These are phyloP conservation scores for Esox lucius DNA, from an alignment of 2,797 vertebrate species.

Conservation along the genomic window DNA sequence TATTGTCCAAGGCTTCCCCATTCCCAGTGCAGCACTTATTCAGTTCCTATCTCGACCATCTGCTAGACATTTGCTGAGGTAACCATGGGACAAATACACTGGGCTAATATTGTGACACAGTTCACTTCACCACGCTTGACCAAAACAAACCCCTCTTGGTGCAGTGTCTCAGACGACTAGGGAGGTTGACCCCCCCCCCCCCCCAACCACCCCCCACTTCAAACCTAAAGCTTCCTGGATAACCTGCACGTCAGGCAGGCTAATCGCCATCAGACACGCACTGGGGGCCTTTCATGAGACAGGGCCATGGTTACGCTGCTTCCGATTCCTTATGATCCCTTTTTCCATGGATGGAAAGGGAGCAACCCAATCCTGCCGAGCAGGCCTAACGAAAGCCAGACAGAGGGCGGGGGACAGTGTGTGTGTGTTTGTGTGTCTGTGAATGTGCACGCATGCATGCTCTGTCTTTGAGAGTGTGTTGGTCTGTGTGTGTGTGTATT, in stretches of 20 bases:
- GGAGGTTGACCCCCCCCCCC: conserved; percentile 25
- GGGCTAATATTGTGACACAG: conserved; percentile 37
- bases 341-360: conserved; percentile 51
- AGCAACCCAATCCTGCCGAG: conserved; percentile 46
- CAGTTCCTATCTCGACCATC: conserved; percentile 35
- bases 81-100: conserved; percentile 47
- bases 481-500: conserved; percentile 13
- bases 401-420: conserved; percentile 15
- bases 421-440: conserved; percentile 21
- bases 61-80: conserved; percentile 49
- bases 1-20: conserved; percentile 47
- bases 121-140: conserved; percentile 34
- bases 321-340: conserved; percentile 50
- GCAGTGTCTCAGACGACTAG: conserved; percentile 50
- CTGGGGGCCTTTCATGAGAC: conserved; percentile 45
- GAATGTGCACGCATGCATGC: background rate
- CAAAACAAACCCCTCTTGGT: conserved; percentile 45
- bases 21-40: conserved; percentile 6
- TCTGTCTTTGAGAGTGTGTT: background rate
- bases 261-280: conserved; percentile 44
- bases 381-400: conserved; percentile 27
- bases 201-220: background rate
- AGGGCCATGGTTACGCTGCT: conserved; percentile 30
- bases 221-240: conserved; percentile 19
- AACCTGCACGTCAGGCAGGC: conserved; percentile 31